A percentile compares a stretch with the other conserved stretches of the same genome.
phyloP scores from a whole-genome alignment of 2,113 vertebrate genomes.

The Oncorhynchus masou region DNA sequence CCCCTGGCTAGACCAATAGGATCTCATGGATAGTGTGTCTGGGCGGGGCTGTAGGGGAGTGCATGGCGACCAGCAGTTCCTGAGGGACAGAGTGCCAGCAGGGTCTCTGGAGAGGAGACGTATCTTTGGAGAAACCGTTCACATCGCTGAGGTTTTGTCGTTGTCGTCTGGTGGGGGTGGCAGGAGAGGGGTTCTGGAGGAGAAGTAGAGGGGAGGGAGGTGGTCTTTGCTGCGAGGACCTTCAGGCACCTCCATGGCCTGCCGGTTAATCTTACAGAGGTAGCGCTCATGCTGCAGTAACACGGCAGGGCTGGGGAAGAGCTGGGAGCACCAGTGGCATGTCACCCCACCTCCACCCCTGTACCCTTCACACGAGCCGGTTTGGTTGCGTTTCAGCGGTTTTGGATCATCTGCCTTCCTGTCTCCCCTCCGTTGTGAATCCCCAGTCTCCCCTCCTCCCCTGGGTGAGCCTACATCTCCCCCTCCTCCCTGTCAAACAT shows the following conservation, averaged over 20 bases:
- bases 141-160: conserved; percentile 30
- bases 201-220: conserved; percentile 40
- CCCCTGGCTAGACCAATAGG: conserved; percentile 58
- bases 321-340: conserved; percentile 71
- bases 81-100: conserved; percentile 66
- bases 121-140: conserved; percentile 60
- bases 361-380: conserved; percentile 34
- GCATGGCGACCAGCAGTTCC: conserved; percentile 64
- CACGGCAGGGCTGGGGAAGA: conserved; percentile 67
- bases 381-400: background rate
- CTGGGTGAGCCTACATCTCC: conserved; percentile 41
- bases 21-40: conserved; percentile 31
- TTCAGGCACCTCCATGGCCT: conserved; percentile 45
- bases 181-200: conserved; percentile 35
- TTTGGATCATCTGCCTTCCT: conserved; percentile 19
- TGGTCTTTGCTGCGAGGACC: conserved; percentile 41
- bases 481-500: conserved; percentile 67
- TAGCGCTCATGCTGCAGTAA: conserved; percentile 74
- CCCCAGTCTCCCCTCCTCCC: background rate
- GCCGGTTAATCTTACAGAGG: conserved; percentile 66
- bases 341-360: conserved; percentile 41
- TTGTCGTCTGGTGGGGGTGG: conserved; percentile 31
- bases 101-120: conserved; percentile 57
- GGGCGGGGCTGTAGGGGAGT: conserved; percentile 51
- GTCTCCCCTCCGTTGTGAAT: conserved; percentile 31